Percentiles rank a stretch among this genome's conserved stretches.
phyloP scores from a whole-genome alignment of 2,113 vertebrate species.

The Pseudopodoces humilis region DNA sequence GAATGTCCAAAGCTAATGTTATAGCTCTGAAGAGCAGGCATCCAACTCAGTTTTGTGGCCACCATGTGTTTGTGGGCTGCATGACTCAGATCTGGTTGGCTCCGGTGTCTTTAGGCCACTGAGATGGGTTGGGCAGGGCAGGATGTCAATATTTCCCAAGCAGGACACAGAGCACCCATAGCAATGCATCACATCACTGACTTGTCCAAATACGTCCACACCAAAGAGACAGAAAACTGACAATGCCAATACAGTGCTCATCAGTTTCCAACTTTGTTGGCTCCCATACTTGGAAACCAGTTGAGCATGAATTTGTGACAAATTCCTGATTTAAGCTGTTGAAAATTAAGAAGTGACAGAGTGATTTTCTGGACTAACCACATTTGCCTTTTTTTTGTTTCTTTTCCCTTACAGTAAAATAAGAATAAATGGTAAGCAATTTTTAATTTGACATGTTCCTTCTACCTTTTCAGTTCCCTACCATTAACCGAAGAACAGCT shows the following conservation, averaged over 20 bases:
- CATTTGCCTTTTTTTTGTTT: background rate
- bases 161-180: rapidly evolving
- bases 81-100: background rate
- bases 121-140: background rate
- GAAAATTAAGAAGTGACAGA: conserved; percentile 3
- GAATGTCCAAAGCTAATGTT: background rate
- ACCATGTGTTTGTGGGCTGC: background rate
- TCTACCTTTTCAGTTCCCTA: background rate
- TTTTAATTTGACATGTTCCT: background rate
- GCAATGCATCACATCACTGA: background rate
- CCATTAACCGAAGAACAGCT: background rate
- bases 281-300: background rate
- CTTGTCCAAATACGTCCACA: background rate
- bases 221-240: background rate
- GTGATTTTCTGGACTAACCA: background rate
- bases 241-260: background rate
- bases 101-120: background rate
- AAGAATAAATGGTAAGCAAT: background rate
- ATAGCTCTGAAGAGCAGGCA: background rate
- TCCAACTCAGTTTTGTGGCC: background rate
- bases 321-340: conserved; percentile 2
- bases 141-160: background rate
- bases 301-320: background rate
- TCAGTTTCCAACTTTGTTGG: background rate
- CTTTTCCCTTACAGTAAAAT: background rate